Conservation (phyloP, 2,797 vertebrate genomes). For the Botia kubotai region DNA sequence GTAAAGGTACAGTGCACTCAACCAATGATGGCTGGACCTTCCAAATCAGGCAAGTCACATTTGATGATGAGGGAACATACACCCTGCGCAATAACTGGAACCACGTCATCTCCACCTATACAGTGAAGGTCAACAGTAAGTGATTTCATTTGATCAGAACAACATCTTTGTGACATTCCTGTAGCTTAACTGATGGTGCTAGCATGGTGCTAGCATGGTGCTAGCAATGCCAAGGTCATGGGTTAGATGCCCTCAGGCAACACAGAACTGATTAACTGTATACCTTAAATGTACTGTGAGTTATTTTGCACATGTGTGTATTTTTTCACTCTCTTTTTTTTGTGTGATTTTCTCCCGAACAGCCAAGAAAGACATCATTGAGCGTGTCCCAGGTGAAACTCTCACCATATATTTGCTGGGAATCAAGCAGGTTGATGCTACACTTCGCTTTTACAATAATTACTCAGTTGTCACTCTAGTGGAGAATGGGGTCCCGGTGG, state of each 20-base stretch:
- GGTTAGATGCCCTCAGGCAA: not conserved
- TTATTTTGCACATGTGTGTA: too few relatives aligned
- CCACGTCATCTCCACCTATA: conserved; percentile 57
- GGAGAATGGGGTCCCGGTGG: conserved; percentile 52
- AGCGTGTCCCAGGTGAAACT: conserved; percentile 67
- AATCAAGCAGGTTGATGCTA: conserved; percentile 37
- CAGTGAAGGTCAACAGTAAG: conserved; percentile 67
- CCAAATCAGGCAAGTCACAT: conserved; percentile 60
- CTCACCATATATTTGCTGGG: conserved; percentile 66
- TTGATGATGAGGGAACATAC: conserved; percentile 71
- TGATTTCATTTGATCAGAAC: conserved; percentile 25
- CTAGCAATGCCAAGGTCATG: not conserved
- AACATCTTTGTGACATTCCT: not conserved
- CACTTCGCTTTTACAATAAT: conserved; percentile 55
- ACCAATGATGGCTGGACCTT: conserved; percentile 57
- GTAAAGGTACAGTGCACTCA: conserved; percentile 59
- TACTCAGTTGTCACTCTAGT: conserved; percentile 61
- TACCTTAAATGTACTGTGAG: too few relatives aligned
- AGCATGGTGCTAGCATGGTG: too few relatives aligned
- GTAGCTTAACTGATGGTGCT: not conserved
- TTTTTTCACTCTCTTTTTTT: too few relatives aligned
- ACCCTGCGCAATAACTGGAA: conserved; percentile 62
- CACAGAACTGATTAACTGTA: too few relatives aligned
- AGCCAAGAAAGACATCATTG: conserved; percentile 53
- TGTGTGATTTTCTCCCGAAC: conserved; percentile 15